Conservation (phyloP, 2,888 invertebrate genomes). For the Amitus sp. region DNA sequence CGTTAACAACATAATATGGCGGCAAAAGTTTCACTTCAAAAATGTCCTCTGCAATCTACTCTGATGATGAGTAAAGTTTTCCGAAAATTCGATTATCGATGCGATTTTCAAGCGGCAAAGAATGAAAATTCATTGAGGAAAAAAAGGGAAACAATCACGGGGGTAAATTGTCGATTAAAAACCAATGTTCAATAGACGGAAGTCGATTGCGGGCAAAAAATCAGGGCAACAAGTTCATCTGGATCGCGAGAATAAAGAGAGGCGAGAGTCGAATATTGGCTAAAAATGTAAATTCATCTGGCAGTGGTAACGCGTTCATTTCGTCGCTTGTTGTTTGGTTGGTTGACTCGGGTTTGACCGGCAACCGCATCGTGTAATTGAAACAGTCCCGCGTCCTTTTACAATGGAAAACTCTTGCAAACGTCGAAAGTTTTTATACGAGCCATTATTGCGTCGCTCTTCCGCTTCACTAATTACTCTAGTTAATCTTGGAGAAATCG, state of each 20-base stretch:
- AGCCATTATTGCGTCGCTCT: neutral
- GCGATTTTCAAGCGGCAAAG: too few relatives aligned
- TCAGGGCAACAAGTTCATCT: slow-evolving; percentile 54
- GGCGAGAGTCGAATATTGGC: slow-evolving; percentile 51
- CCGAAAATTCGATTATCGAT: too few relatives aligned
- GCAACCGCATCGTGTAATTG: slow-evolving; percentile 15
- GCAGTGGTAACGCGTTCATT: slow-evolving; percentile 31
- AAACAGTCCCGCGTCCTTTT: neutral
- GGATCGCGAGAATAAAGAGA: slow-evolving; percentile 40
- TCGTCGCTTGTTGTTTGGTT: slow-evolving; percentile 12
- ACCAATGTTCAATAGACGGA: neutral
- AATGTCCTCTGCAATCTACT: too few relatives aligned
- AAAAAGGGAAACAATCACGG: neutral
- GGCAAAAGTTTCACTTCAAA: too few relatives aligned
- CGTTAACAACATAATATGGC: too few relatives aligned
- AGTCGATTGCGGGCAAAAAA: slow-evolving; percentile 18
- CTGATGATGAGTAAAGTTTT: too few relatives aligned
- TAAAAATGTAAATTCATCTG: slow-evolving; percentile 59
- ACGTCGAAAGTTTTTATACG: neutral
- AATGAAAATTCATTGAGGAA: slow-evolving; percentile 13
- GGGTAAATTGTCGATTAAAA: slow-evolving; percentile 4
- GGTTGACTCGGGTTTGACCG: slow-evolving; percentile 21
- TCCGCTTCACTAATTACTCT: neutral
- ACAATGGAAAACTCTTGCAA: neutral
- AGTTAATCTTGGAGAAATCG: too few relatives aligned